phyloP scores from a whole-genome alignment of 2,113 vertebrate genomes.

The Clinocottus analis region DNA sequence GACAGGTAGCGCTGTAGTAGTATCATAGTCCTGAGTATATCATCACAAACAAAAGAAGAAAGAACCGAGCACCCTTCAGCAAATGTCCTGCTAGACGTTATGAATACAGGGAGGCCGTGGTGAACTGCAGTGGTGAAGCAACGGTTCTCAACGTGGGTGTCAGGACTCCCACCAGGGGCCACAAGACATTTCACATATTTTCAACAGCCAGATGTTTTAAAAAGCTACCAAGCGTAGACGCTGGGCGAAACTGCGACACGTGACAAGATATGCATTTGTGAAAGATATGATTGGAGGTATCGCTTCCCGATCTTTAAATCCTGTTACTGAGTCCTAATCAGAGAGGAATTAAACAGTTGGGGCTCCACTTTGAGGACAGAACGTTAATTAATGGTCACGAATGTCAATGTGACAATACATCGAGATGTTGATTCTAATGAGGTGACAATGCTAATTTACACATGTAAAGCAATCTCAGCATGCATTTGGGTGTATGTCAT shows the following conservation, averaged over 20 bases:
- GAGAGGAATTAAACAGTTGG: background rate
- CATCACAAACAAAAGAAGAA: background rate
- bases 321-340: background rate
- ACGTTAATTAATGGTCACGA: background rate
- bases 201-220: too few species aligned
- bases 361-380: background rate
- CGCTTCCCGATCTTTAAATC: too few species aligned
- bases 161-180: background rate
- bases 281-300: too few species aligned
- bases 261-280: too few species aligned
- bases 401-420: background rate
- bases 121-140: background rate
- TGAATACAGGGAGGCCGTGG: slow-evolving; percentile 2
- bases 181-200: background rate
- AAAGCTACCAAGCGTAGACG: too few species aligned
- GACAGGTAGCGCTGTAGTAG: background rate
- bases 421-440: background rate
- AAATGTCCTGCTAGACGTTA: background rate
- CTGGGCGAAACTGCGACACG: too few species aligned
- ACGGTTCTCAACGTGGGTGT: background rate
- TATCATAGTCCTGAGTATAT: background rate
- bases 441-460: background rate
- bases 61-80: background rate
- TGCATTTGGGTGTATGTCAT: background rate
- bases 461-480: background rate